Evolutionary conservation across 2,113 vertebrate genomes (phyloP).

Genomic region (Pelvicachromis taeniatus): DNA sequence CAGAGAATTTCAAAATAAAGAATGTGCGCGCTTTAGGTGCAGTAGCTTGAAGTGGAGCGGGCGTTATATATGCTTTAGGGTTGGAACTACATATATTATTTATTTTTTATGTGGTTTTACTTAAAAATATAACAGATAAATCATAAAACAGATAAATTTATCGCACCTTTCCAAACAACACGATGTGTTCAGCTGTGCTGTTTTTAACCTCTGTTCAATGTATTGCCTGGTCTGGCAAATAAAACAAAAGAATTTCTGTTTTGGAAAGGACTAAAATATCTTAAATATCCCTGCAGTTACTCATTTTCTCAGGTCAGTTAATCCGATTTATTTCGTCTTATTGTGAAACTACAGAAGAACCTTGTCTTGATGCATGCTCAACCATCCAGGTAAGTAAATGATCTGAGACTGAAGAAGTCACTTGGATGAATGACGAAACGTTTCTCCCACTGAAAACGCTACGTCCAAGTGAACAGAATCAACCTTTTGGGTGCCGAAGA

Average conservation of each 20-base stretch:
- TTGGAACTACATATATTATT: neutral
- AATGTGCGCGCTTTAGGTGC: neutral
- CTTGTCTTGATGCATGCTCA: neutral
- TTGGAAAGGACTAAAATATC: neutral
- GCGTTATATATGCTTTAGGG: neutral
- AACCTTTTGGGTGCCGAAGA: neutral
- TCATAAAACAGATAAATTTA: neutral
- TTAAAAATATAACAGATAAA: neutral
- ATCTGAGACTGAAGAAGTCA: neutral
- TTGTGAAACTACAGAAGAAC: neutral
- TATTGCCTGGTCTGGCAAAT: neutral
- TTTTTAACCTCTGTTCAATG: neutral
- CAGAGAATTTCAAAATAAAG: conserved; percentile 34
- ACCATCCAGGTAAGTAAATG: neutral
- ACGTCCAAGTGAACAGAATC: neutral
- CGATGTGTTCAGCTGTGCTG: neutral
- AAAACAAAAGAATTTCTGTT: neutral
- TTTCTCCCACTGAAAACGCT: neutral
- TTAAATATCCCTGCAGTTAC: neutral
- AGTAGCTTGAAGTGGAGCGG: neutral
- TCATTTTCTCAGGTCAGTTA: neutral
- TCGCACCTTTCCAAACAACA: neutral
- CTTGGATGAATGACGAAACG: neutral
- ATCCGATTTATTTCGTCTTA: neutral
- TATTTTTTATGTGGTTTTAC: neutral